A percentile compares a stretch with the other conserved stretches of the same genome.
Conservation (phyloP, 2,797 vertebrate species). For the Lophius americanus region DNA sequence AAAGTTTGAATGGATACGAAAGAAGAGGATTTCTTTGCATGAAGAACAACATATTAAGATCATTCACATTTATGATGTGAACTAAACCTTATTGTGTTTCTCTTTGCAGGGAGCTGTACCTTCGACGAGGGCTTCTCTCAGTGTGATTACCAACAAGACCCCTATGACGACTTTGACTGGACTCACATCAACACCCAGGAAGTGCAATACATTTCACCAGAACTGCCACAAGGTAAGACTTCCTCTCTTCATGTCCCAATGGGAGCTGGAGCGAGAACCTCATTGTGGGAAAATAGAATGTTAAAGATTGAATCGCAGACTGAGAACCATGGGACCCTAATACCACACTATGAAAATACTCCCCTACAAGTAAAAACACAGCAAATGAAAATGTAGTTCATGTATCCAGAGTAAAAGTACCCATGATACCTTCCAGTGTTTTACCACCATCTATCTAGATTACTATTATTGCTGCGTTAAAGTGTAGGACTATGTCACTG, state of each 20-base stretch:
- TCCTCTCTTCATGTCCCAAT: background rate
- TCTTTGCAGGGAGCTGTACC: constrained; percentile 89
- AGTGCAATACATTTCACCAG: constrained; percentile 89
- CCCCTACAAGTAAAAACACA: no score
- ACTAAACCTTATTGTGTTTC: constrained; percentile 11
- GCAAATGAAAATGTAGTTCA: no score
- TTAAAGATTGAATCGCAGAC: background rate
- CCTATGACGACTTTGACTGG: constrained; percentile 97
- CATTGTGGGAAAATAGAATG: background rate
- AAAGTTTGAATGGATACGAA: constrained; percentile 15
- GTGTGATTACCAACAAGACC: constrained; percentile 97
- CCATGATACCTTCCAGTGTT: no score
- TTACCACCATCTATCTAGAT: no score
- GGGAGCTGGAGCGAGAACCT: background rate
- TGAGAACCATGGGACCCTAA: no score
- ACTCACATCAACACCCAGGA: constrained; percentile 94
- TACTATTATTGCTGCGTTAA: no score
- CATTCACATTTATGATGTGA: constrained; percentile 1
- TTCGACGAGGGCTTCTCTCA: constrained; percentile 93
- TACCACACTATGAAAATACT: no score
- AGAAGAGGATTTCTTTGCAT: background rate
- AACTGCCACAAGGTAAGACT: constrained; percentile 93
- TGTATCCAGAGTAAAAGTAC: no score
- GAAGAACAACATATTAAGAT: background rate
- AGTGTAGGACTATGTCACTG: no score